Evolutionary conservation across 1,140 invertebrate species (phyloP).

Genomic region (Zaprionus davidi): DNA sequence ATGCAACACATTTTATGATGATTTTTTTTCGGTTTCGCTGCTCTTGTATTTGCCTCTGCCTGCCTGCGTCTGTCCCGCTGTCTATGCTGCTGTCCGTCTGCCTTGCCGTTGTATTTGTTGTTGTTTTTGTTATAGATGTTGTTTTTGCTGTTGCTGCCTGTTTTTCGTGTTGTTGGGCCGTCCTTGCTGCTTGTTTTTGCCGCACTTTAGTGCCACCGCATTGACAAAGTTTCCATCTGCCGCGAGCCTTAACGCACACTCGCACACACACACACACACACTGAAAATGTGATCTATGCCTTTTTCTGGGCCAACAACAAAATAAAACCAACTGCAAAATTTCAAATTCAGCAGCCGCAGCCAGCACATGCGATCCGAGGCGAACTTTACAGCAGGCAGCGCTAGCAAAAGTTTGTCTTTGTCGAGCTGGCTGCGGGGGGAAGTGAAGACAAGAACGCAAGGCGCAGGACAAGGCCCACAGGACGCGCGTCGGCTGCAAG

Average conservation of each 20-base stretch:
- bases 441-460: background rate
- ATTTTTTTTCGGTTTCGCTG: slow-evolving; percentile 46
- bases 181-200: slow-evolving; percentile 65
- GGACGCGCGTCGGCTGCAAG: slow-evolving; percentile 51
- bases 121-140: slow-evolving; percentile 1
- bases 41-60: slow-evolving; percentile 19
- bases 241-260: slow-evolving; percentile 57
- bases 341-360: slow-evolving; percentile 78
- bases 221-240: slow-evolving; percentile 75
- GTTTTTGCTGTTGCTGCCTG: slow-evolving; percentile 2
- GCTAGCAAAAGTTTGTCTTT: slow-evolving; percentile 72
- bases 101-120: slow-evolving; percentile 11
- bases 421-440: slow-evolving; percentile 1
- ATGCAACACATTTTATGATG: slow-evolving; percentile 76
- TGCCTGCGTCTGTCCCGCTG: background rate
- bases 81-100: background rate
- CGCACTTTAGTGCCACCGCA: slow-evolving; percentile 75
- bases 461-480: slow-evolving; percentile 49
- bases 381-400: slow-evolving; percentile 45
- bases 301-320: slow-evolving; percentile 41
- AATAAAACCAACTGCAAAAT: slow-evolving; percentile 70
- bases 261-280: slow-evolving; percentile 38
- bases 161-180: slow-evolving; percentile 31
- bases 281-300: slow-evolving; percentile 76
- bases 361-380: slow-evolving; percentile 69